Percentiles rank a stretch among this genome's conserved stretches.
Conservation (phyloP, 92 coral and sea anemone species). For the Palythoa grandiflora region DNA sequence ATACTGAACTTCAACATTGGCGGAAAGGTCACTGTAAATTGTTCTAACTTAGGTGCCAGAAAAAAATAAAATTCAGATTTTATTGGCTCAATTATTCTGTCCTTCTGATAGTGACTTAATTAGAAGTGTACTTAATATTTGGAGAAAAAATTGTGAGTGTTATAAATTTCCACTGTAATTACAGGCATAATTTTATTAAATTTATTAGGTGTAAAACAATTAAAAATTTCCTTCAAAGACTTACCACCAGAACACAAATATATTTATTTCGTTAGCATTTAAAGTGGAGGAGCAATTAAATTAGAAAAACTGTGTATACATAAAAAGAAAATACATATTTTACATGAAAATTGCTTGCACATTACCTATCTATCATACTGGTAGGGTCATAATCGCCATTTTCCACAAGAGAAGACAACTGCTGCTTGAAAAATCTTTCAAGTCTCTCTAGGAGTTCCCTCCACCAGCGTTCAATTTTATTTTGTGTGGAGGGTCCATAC, state of each 20-base stretch:
- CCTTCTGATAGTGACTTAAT: too few relatives aligned
- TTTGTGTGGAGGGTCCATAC: conserved; percentile 51
- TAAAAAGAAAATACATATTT: neutral
- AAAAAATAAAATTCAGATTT: too few relatives aligned
- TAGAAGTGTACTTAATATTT: too few relatives aligned
- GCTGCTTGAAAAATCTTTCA: conserved; percentile 53
- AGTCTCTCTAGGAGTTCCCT: conserved; percentile 50
- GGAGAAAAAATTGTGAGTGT: too few relatives aligned
- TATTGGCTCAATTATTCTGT: too few relatives aligned
- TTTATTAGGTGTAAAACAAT: neutral
- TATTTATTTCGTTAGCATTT: neutral
- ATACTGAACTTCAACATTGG: too few relatives aligned
- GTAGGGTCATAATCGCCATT: conserved; percentile 60
- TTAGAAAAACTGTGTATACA: neutral
- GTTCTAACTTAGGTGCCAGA: too few relatives aligned
- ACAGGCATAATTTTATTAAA: too few relatives aligned
- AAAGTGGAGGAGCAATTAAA: neutral
- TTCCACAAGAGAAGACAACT: conserved; percentile 46
- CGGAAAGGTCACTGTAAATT: too few relatives aligned
- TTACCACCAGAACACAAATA: neutral
- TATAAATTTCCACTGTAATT: too few relatives aligned
- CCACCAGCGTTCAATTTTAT: conserved; percentile 59
- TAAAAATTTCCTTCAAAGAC: neutral
- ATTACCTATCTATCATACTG: conserved; percentile 51
- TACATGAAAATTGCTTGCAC: neutral